Percentiles rank a stretch among this genome's conserved stretches.
phyloP scores from a whole-genome alignment of 1,140 invertebrate genomes.

The Apis laboriosa region DNA sequence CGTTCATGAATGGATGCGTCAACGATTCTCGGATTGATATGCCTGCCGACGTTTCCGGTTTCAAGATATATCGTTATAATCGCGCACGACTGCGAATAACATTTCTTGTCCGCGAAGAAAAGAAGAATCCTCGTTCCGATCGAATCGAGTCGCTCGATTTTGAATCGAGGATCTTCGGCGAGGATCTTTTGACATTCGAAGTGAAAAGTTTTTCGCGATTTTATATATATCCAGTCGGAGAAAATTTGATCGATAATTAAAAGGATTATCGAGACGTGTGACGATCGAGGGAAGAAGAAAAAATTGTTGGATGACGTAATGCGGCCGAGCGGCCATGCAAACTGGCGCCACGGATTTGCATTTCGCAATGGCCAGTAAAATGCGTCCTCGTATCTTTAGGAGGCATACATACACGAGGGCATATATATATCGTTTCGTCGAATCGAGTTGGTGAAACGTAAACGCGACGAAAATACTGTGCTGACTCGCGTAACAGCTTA shows the following conservation, averaged over 20 bases:
- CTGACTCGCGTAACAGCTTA: not conserved
- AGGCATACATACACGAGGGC: not conserved
- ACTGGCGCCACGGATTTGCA: slow-evolving; percentile 41
- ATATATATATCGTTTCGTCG: not conserved
- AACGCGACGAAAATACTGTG: slow-evolving; percentile 22
- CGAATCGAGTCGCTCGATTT: not conserved
- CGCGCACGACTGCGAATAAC: not conserved
- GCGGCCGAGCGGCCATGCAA: slow-evolving; percentile 1
- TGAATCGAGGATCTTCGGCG: not conserved
- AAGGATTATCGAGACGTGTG: not conserved
- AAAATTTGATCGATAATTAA: not conserved
- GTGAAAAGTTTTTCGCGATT: too few species aligned
- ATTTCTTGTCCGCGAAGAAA: too few species aligned
- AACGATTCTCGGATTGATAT: slow-evolving; percentile 28
- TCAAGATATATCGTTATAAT: slow-evolving; percentile 13
- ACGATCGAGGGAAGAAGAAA: not conserved
- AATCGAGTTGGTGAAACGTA: slow-evolving; percentile 3
- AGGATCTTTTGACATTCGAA: too few species aligned
- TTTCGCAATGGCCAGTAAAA: slow-evolving; percentile 49
- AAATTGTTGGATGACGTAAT: slow-evolving; percentile 25
- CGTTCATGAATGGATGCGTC: slow-evolving; percentile 14
- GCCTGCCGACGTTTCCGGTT: slow-evolving; percentile 26
- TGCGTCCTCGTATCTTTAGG: not conserved
- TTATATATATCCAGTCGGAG: not conserved
- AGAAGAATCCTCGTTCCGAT: not conserved